Evolutionary conservation across 1,140 invertebrate species (phyloP).

Genomic region (Cotesia glomerata): DNA sequence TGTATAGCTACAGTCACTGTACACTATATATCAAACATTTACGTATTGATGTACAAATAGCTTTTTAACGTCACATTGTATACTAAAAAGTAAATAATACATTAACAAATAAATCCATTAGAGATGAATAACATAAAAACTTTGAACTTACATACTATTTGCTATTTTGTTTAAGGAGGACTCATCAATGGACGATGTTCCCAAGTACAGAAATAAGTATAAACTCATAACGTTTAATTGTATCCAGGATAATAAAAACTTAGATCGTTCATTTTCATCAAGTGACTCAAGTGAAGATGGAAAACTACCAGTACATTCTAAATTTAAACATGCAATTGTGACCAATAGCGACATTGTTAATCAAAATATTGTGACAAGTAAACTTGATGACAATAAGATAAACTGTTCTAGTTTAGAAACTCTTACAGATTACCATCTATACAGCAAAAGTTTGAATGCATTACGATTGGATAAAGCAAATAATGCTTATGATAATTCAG

Average conservation of each 20-base stretch:
- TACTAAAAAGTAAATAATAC: no score
- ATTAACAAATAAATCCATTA: no score
- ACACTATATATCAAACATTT: no score
- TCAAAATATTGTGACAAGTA: conserved; percentile 62
- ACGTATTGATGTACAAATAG: no score
- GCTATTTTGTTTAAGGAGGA: conserved; percentile 49
- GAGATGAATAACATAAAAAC: background rate
- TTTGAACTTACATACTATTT: background rate
- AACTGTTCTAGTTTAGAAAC: conserved; percentile 55
- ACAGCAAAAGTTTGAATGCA: conserved; percentile 53
- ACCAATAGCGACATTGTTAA: conserved; percentile 68
- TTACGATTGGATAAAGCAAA: conserved; percentile 46
- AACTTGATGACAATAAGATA: conserved; percentile 54
- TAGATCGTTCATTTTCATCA: conserved; percentile 49
- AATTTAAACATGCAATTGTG: conserved; percentile 50
- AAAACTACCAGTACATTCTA: conserved; percentile 50
- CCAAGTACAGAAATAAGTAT: conserved; percentile 57
- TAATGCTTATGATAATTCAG: conserved; percentile 45
- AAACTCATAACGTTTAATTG: conserved; percentile 46
- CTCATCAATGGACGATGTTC: conserved; percentile 54
- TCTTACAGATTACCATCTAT: conserved; percentile 54
- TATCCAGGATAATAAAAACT: conserved; percentile 50
- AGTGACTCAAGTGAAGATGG: conserved; percentile 58
- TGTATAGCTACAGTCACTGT: no score
- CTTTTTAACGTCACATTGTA: no score